phyloP scores from a whole-genome alignment of 2,797 vertebrate species.

The Agapornis canus region DNA sequence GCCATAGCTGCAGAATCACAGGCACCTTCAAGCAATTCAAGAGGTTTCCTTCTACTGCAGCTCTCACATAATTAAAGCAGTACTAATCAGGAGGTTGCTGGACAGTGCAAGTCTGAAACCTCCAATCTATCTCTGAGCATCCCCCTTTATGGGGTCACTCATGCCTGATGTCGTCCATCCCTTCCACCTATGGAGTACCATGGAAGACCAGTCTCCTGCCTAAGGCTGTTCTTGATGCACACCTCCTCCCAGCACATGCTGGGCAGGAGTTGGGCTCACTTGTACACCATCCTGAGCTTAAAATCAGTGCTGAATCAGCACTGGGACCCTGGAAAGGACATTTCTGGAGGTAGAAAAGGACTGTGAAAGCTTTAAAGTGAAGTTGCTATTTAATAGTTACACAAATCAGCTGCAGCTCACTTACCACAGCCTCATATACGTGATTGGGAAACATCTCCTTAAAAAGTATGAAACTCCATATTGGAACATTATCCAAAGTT shows the following conservation, averaged over 20 bases:
- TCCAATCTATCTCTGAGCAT: background rate
- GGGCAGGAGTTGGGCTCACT: accelerated
- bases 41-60: background rate
- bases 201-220: background rate
- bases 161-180: accelerated
- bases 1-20: background rate
- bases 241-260: accelerated
- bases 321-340: accelerated
- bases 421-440: background rate
- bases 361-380: background rate
- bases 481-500: background rate
- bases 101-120: accelerated
- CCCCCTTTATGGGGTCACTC: accelerated
- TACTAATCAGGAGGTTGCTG: background rate
- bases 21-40: background rate
- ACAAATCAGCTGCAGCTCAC: background rate
- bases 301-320: background rate
- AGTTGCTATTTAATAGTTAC: background rate
- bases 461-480: background rate
- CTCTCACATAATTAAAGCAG: background rate
- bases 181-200: too few relatives aligned
- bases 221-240: background rate
- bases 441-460: background rate
- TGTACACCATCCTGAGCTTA: background rate
- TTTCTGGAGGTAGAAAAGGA: background rate